phyloP scores from a whole-genome alignment of 2,888 invertebrate genomes.

The Fragum sueziense region DNA sequence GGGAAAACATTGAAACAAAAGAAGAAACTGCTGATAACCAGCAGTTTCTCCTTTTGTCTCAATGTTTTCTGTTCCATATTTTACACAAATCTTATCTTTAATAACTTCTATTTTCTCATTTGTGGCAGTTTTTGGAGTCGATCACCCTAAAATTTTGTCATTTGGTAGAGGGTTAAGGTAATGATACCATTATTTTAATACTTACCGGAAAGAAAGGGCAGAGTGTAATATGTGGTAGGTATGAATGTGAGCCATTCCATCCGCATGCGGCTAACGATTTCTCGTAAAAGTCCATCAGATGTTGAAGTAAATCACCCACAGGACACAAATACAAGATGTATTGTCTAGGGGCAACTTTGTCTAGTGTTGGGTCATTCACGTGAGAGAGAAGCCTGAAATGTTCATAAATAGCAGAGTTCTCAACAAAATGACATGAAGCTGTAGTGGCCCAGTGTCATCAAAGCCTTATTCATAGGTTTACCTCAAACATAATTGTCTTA shows the following conservation, averaged over 20 bases:
- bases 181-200: too few species aligned
- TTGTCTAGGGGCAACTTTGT: conserved; percentile 90
- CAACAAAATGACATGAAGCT: background rate
- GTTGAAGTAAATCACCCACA: conserved; percentile 88
- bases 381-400: conserved; percentile 89
- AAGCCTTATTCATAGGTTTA: too few species aligned
- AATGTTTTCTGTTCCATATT: too few species aligned
- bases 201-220: conserved; percentile 89
- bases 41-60: too few species aligned
- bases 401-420: background rate
- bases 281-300: conserved; percentile 87
- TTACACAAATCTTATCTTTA: too few species aligned
- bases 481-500: background rate
- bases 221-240: conserved; percentile 94
- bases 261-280: conserved; percentile 89
- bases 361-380: conserved; percentile 91
- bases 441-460: too few species aligned
- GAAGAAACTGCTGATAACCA: too few species aligned
- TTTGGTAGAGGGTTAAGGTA: too few species aligned
- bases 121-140: too few species aligned
- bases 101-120: too few species aligned
- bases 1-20: too few species aligned
- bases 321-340: conserved; percentile 95
- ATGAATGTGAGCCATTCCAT: conserved; percentile 96
- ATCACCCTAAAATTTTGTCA: too few species aligned